Percentiles rank a stretch among this genome's conserved stretches.
These are phyloP conservation scores for Myotis planiceps DNA, from an alignment of 2,797 vertebrate species.

Conservation along the genomic window DNA sequence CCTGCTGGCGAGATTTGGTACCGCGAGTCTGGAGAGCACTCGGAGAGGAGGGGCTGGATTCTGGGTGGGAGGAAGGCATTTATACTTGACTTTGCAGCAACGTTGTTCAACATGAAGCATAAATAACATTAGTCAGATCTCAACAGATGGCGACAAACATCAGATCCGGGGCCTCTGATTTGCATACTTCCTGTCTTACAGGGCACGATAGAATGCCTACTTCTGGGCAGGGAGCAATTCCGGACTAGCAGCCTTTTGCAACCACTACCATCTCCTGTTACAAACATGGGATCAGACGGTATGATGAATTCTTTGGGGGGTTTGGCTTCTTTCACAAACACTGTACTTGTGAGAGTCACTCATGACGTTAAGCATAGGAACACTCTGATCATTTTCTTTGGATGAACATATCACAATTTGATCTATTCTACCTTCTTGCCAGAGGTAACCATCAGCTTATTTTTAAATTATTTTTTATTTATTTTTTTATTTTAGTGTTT, in stretches of 20 bases:
- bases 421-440: background rate
- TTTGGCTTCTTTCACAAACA: background rate
- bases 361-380: background rate
- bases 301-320: background rate
- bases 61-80: background rate
- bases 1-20: slow-evolving; percentile 61
- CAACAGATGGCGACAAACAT: background rate
- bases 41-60: background rate
- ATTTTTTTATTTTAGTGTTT: background rate
- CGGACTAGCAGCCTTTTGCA: background rate
- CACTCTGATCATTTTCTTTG: background rate
- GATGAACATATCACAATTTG: background rate
- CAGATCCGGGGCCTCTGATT: background rate
- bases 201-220: background rate
- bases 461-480: too few relatives aligned
- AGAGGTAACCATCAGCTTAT: too few relatives aligned
- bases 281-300: background rate
- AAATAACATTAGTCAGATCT: background rate
- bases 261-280: background rate
- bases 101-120: background rate
- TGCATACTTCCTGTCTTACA: background rate
- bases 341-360: background rate
- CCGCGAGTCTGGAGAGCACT: background rate
- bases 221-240: background rate
- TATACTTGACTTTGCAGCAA: slow-evolving; percentile 3